A percentile compares a stretch with the other conserved stretches of the same genome.
Evolutionary conservation across 2,113 vertebrate genomes (phyloP).

Genomic region (Pyrgilauda ruficollis): DNA sequence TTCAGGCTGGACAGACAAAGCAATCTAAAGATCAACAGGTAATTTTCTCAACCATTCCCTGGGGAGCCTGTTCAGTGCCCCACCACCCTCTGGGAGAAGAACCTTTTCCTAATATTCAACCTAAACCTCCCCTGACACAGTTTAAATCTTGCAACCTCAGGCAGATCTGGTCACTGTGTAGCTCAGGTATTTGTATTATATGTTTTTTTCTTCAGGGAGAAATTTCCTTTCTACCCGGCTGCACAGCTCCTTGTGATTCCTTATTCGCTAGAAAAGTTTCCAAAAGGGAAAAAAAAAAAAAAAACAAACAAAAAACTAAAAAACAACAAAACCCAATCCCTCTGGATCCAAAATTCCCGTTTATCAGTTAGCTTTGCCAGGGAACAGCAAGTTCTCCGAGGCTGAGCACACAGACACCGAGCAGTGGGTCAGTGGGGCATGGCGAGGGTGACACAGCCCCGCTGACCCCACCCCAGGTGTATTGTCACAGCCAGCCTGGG

Average conservation of each 20-base stretch:
- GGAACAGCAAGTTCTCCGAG: not conserved
- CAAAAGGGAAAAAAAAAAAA: not conserved
- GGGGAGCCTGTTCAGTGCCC: not conserved
- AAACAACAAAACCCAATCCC: not conserved
- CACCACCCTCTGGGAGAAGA: not conserved
- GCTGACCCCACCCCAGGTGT: not conserved
- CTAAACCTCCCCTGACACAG: not conserved
- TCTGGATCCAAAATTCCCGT: not conserved
- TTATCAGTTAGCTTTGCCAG: not conserved
- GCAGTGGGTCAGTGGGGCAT: not conserved
- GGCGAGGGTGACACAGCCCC: not conserved
- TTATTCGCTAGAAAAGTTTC: not conserved
- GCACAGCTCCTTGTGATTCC: not conserved
- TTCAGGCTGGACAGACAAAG: not conserved
- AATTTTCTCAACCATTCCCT: not conserved
- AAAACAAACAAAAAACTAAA: not conserved
- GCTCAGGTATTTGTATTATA: not conserved
- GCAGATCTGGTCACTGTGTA: not conserved
- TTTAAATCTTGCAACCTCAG: not conserved
- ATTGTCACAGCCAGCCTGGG: not conserved
- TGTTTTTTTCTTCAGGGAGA: not conserved
- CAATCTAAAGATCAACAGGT: not conserved
- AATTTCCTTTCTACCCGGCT: not conserved
- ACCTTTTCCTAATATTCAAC: not conserved
- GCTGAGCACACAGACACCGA: rapidly evolving